Evolutionary conservation across 1,140 invertebrate species (phyloP), one percentile per base, ranked within the genome.

Genomic region (Leptinotarsa texana): DNA sequence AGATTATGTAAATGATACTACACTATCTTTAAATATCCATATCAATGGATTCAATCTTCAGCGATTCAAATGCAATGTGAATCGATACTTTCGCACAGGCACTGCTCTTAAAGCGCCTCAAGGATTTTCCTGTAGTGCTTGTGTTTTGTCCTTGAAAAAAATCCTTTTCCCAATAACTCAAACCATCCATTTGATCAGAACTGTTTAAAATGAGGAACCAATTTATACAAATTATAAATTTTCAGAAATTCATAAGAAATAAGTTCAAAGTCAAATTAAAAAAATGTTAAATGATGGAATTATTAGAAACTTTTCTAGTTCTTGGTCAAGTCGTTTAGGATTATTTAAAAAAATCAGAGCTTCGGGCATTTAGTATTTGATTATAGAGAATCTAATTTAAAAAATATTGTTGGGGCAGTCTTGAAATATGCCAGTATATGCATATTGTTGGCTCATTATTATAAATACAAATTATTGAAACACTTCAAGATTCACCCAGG

Each of bases 331-430:
- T 27, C 62, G 0, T 27, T 75, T 1, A 65, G 74, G 74, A 66
- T 73, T 13, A 70, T 75, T 27, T 51, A 61, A 13, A 75, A 66
- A 73, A 75, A 73, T 4, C 72, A 33, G 70, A 75, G 4, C 70
- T n/a, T 49, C 17, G 1, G 74, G 74, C 24, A 61, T n/a, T 6
- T 75, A 74, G 62, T 73, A 15, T 17, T 85, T 22, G 85, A 86
- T 77, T 87, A 82, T 75, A 71, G 84, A 69, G 83, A 84, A 77
- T 63, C 86, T 15, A 86, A 87, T 78, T 78, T 83, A 22, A 81
- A 82, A 71, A 85, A 82, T 13, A 79, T 85, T 15, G 27, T 33
- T 33, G 27, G 27, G 13, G 76, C 77, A 15, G 82, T 84, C 68
- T 77, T 83, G 62, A 80, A 70, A 33, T 82, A 3, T 33, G 6